Evolutionary conservation across 2,113 vertebrate genomes (phyloP).

Genomic region (Plotosus lineatus): DNA sequence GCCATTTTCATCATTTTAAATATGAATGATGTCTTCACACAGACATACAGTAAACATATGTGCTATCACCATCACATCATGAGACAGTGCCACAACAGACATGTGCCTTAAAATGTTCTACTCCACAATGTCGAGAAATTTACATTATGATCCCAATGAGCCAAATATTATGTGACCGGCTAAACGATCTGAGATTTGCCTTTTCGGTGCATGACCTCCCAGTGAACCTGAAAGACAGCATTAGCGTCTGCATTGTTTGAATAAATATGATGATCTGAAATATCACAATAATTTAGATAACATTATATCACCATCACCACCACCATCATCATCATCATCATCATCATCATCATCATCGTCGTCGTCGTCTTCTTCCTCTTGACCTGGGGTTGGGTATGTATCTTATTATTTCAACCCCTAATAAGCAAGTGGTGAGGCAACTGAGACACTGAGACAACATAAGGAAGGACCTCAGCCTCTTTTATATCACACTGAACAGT

Average conservation of each 20-base stretch:
- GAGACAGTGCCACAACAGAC: neutral
- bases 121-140: constrained; percentile 8
- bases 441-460: neutral
- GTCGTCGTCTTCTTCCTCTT: too few species aligned
- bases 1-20: neutral
- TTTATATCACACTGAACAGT: neutral
- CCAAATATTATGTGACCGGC: constrained; percentile 28
- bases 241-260: neutral
- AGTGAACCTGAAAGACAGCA: constrained; percentile 41
- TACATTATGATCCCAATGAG: constrained; percentile 41
- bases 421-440: neutral
- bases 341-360: too few species aligned
- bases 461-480: neutral
- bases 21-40: neutral
- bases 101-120: neutral
- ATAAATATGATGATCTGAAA: neutral
- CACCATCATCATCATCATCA: too few species aligned
- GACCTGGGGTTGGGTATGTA: too few species aligned
- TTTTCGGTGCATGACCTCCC: constrained; percentile 45
- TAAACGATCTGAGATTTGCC: constrained; percentile 53
- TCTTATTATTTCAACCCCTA: neutral
- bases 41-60: neutral
- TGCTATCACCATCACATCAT: neutral
- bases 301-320: too few species aligned
- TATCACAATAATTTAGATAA: neutral